Evolutionary conservation across 2,113 vertebrate genomes (phyloP), one percentile per base, ranked within the genome.

Genomic region (Calypte anna): DNA sequence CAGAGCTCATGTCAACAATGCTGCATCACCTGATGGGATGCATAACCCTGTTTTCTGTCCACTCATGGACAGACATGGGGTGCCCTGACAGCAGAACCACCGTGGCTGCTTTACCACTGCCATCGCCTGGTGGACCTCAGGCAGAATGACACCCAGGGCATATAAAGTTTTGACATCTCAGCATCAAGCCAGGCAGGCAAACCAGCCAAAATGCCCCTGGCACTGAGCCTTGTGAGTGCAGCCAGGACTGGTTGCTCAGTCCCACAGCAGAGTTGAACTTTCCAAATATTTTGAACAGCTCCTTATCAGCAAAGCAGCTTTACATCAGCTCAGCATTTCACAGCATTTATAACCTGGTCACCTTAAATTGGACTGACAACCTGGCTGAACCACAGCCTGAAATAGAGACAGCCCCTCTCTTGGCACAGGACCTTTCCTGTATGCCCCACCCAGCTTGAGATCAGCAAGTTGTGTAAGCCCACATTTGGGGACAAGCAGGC

Each of bases 281-380:
- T 50, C 46, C 48, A 93, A 93, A 90, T 58, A 74, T 53, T 95
- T 22, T 88, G 55, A 94, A 80, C 72, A 66, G 80, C 64, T 91
- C 54, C 80, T 92, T 90, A 93, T 88, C 86, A 92, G 72, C 68
- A 92, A 88, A 86, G 76, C 9, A 1, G 68, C 76, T 93, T 92
- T 86, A 69, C 54, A 90, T 19, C 68, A 92, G 83, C 80, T 92
- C 86, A 93, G 76, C 82, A 62, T 62, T 69, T 88, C 72, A 62
- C 46, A 50, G 40, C 13, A 46, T 74, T 88, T 76, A 80, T 85
- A 86, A 91, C 44, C 59, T 36, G 75, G 67, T 40, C 50, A 67
- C 40, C 59, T 76, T 79, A 68, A 86, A 88, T 76, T 61, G 82
- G 82, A 82, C 16, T 90, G 91, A 73, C 63, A 64, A 38, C 31